Percentiles rank a stretch among this genome's conserved stretches.
These are phyloP conservation scores for Sphaeridia pumilis DNA, from an alignment of 2,888 invertebrate genomes.

Conservation along the genomic window DNA sequence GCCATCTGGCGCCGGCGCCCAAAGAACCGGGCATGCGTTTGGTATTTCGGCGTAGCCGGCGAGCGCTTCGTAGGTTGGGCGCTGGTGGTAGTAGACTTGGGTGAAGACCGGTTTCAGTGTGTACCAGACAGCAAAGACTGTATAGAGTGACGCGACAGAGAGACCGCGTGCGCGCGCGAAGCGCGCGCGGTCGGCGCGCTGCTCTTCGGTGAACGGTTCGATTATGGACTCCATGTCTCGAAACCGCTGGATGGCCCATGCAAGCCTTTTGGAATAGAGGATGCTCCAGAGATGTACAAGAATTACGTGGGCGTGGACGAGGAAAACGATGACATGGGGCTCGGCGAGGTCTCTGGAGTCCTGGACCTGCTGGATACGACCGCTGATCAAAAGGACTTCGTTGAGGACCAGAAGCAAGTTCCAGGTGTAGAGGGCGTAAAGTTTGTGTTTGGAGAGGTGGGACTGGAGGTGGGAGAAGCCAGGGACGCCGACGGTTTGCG, in stretches of 20 bases:
- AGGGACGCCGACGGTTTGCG: background rate
- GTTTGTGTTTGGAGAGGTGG: background rate
- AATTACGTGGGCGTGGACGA: conserved; percentile 17
- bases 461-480: background rate
- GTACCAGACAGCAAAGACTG: conserved; percentile 14
- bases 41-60: background rate
- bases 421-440: background rate
- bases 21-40: background rate
- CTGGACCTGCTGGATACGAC: background rate
- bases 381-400: background rate
- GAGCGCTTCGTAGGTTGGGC: background rate
- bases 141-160: conserved; percentile 16
- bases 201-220: background rate
- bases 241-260: conserved; percentile 14
- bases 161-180: conserved; percentile 19
- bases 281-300: conserved; percentile 22
- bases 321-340: background rate
- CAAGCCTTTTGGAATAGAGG: conserved; percentile 16
- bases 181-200: background rate
- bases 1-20: conserved; percentile 5
- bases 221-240: conserved; percentile 15
- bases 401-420: background rate
- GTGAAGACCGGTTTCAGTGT: conserved; percentile 20
- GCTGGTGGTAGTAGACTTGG: conserved; percentile 1
- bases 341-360: background rate